A percentile compares a stretch with the other conserved stretches of the same genome.
phyloP scores from a whole-genome alignment of 2,797 vertebrate species.

The Malurus leucopterus region DNA sequence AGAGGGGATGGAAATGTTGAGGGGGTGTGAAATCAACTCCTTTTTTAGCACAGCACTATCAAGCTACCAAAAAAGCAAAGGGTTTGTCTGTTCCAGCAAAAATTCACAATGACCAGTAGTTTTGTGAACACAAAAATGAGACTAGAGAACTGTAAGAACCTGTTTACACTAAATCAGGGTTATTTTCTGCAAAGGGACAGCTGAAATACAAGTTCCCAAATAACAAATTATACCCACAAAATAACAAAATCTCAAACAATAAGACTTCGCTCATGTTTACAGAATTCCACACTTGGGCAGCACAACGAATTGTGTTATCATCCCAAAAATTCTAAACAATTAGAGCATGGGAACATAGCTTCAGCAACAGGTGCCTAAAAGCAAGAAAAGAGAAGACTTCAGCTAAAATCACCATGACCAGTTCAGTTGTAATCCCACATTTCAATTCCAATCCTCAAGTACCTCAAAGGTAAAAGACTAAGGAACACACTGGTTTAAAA shows the following conservation, averaged over 20 bases:
- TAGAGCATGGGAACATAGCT: background rate
- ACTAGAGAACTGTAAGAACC: background rate
- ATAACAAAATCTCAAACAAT: background rate
- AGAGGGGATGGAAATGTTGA: background rate
- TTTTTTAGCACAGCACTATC: background rate
- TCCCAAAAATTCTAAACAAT: background rate
- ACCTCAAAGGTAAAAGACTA: background rate
- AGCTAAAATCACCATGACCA: rapidly evolving
- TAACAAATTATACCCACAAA: background rate
- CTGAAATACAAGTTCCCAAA: background rate
- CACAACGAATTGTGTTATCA: background rate
- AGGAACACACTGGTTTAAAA: background rate
- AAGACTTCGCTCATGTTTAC: background rate
- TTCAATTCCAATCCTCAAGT: background rate
- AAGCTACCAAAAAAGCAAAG: background rate
- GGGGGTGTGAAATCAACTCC: background rate
- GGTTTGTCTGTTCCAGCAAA: background rate
- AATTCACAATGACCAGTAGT: background rate
- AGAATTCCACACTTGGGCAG: background rate
- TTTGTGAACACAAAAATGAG: background rate
- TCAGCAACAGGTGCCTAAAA: background rate
- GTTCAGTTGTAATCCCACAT: background rate
- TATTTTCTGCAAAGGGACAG: background rate
- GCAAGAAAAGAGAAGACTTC: background rate
- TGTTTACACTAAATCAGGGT: background rate